Evolutionary conservation across 2,113 vertebrate species (phyloP), one percentile per base, ranked within the genome.

Genomic region (Cairina moschata): DNA sequence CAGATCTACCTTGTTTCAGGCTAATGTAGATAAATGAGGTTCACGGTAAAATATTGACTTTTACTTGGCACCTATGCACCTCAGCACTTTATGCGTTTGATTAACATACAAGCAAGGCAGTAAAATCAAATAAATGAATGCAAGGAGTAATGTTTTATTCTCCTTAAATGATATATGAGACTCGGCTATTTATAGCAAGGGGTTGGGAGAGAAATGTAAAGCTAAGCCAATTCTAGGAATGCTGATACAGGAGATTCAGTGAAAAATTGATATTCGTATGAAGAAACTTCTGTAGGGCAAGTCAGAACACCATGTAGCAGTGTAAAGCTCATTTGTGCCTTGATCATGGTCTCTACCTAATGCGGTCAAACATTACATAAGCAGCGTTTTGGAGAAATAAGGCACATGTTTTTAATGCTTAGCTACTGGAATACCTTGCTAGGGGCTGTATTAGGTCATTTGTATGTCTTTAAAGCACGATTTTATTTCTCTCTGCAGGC

Each of bases 1-100:
- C 91, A 96, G 95, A 96, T 96, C 95, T 91, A 80, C 93, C 96
- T 94, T 96, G 92, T 97, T 97, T 95, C 95, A 95, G 63, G 63
- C 95, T 97, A 98, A 98, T 95, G 94, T 83, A 97, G 97, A 98
- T 96, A 96, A 98, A 98, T 97, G 97, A 98, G 90, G 66, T 76
- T 91, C 90, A 91, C 34, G 28, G 85, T 96, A 93, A 96, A 94
- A 96, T 98, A 98, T 95, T 97, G 97, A 97, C 96, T 97, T 95
- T 95, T 94, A 85, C 95, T 95, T 97, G 95, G 95, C 89, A 97
- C 94, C 94, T 93, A 17, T 52, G 91, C 78, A 95, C 91, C 91
- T 97, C 96, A 97, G 97, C 93, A 95, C 83, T 97, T 97, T 94
- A 86, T 66, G 89, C 5, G 28, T 97, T 97, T 97, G 96, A 98